Conservation (phyloP, 2,113 vertebrate genomes). For the Pipa parva region DNA sequence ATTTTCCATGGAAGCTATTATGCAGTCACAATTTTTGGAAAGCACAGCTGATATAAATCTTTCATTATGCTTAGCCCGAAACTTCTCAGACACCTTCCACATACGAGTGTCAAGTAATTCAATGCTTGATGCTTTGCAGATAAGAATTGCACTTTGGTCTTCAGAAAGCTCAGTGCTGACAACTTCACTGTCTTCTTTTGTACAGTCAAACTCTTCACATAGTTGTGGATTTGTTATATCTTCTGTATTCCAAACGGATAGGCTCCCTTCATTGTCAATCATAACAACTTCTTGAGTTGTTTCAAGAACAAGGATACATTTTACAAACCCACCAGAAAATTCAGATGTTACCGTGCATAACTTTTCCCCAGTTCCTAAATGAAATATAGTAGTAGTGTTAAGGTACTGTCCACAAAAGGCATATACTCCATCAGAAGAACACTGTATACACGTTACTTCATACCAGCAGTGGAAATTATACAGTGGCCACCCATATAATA, state of each 20-base stretch:
- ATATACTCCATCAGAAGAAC: constrained; percentile 88
- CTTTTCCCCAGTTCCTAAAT: constrained; percentile 92
- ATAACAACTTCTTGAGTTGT: constrained; percentile 92
- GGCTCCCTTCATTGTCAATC: constrained; percentile 92
- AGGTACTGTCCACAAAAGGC: constrained; percentile 96
- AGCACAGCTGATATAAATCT: constrained; percentile 89
- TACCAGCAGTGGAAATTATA: constrained; percentile 99
- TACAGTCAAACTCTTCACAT: constrained; percentile 94
- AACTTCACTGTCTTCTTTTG: constrained; percentile 88
- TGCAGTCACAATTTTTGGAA: constrained; percentile 93
- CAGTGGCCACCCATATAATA: constrained; percentile 93
- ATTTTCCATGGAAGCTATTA: constrained; percentile 97
- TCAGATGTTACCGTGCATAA: constrained; percentile 90
- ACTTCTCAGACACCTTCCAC: constrained; percentile 97
- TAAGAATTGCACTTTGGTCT: constrained; percentile 92
- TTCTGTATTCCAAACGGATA: constrained; percentile 95
- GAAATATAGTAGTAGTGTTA: constrained; percentile 89
- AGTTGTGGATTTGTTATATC: constrained; percentile 85
- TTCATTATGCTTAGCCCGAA: constrained; percentile 90
- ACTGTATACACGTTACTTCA: constrained; percentile 94
- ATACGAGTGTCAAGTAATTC: constrained; percentile 87
- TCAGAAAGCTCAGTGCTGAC: constrained; percentile 91
- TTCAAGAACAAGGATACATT: constrained; percentile 91
- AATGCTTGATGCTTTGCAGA: constrained; percentile 92
- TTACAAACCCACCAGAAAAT: constrained; percentile 93